phyloP scores from a whole-genome alignment of 2,888 invertebrate species.

The Aproaerema taeniolella region DNA sequence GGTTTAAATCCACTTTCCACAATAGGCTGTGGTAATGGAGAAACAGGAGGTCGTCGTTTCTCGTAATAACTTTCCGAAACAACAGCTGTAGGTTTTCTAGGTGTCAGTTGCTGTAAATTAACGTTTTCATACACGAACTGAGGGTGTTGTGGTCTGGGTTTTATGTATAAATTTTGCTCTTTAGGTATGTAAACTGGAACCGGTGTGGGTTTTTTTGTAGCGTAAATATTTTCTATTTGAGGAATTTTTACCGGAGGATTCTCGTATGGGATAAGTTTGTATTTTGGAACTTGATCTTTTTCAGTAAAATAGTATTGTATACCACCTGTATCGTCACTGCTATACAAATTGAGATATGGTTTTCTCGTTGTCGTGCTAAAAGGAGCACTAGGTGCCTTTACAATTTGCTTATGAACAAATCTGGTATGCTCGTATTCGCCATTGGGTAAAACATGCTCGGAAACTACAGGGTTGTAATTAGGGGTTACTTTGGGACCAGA shows the following conservation, averaged over 20 bases:
- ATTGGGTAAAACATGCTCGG: slow-evolving; percentile 33
- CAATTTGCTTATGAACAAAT: slow-evolving; percentile 37
- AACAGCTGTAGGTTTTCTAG: slow-evolving; percentile 43
- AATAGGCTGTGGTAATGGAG: slow-evolving; percentile 41
- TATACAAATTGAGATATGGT: slow-evolving; percentile 47
- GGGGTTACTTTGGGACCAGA: slow-evolving; percentile 34
- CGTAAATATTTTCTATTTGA: slow-evolving; percentile 33
- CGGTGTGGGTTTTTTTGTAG: slow-evolving; percentile 38
- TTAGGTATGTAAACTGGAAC: slow-evolving; percentile 39
- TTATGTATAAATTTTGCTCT: slow-evolving; percentile 44
- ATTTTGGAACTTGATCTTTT: slow-evolving; percentile 52
- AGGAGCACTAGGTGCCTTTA: slow-evolving; percentile 37
- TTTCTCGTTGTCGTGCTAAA: slow-evolving; percentile 40
- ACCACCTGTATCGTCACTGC: slow-evolving; percentile 41
- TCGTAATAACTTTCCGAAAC: slow-evolving; percentile 63
- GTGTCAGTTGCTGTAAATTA: slow-evolving; percentile 31
- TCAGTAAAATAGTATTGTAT: slow-evolving; percentile 57
- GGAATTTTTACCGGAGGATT: slow-evolving; percentile 55
- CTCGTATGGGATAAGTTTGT: slow-evolving; percentile 69
- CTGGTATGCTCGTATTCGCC: slow-evolving; percentile 41
- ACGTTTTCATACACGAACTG: slow-evolving; percentile 43
- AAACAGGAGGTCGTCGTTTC: slow-evolving; percentile 38
- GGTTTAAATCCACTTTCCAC: slow-evolving; percentile 62
- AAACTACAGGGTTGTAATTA: slow-evolving; percentile 41
- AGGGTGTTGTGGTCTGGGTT: slow-evolving; percentile 47